phyloP scores from a whole-genome alignment of 2,113 vertebrate species.

The Clarias macrocephalus region DNA sequence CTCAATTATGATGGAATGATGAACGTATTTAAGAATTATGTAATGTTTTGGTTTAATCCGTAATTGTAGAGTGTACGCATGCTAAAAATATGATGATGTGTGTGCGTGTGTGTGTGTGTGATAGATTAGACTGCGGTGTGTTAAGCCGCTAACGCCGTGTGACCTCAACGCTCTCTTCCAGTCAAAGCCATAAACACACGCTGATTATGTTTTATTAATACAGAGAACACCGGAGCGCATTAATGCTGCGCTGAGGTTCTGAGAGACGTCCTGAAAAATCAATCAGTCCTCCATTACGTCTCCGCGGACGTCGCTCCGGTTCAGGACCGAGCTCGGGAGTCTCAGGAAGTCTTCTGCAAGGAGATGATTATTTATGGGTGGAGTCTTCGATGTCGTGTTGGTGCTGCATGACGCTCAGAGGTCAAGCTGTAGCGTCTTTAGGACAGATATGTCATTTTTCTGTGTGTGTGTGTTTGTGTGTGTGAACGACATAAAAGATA shows the following conservation, averaged over 20 bases:
- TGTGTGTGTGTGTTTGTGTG: slow-evolving; percentile 17
- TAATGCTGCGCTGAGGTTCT: slow-evolving; percentile 37
- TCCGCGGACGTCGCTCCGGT: slow-evolving; percentile 33
- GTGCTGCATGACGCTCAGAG: neutral
- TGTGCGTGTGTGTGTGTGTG: neutral
- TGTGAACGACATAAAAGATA: too few relatives aligned
- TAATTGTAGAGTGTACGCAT: neutral
- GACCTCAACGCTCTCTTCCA: slow-evolving; percentile 7
- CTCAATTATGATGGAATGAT: neutral
- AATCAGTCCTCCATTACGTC: slow-evolving; percentile 45
- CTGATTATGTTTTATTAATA: slow-evolving; percentile 49
- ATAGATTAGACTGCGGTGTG: neutral
- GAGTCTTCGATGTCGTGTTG: neutral
- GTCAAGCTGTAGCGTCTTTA: neutral
- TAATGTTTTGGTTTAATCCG: neutral
- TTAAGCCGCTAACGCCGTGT: neutral
- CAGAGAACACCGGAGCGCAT: slow-evolving; percentile 41
- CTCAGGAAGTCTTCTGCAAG: neutral
- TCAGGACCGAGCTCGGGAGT: slow-evolving; percentile 24
- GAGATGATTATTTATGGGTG: neutral
- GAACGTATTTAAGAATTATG: neutral
- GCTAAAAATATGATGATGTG: neutral
- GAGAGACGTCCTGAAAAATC: slow-evolving; percentile 33
- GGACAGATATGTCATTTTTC: neutral
- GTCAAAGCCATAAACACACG: slow-evolving; percentile 33